Evolutionary conservation across 2,797 vertebrate genomes (phyloP).

Genomic region (Gymnoscopelus microlampas): DNA sequence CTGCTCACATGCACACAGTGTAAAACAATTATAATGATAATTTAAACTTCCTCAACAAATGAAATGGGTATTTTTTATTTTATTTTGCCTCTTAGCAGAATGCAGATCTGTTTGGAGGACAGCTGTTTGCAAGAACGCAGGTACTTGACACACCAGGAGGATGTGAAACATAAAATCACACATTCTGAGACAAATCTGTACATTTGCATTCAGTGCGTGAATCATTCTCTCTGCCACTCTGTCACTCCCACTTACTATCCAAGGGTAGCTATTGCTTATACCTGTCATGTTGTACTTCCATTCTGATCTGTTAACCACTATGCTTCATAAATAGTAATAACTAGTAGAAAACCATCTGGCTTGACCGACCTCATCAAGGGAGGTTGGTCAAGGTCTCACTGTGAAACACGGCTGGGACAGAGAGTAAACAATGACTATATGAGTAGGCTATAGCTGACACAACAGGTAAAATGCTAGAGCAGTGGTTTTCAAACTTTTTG

Average conservation of each 20-base stretch:
- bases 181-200: slow-evolving; percentile 17
- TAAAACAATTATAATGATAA: slow-evolving; percentile 46
- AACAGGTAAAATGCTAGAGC: not conserved
- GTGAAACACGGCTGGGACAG: not conserved
- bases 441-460: not conserved
- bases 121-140: slow-evolving; percentile 11
- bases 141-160: not conserved
- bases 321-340: slow-evolving; percentile 9
- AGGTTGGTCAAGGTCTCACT: not conserved
- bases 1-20: slow-evolving; percentile 48
- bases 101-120: slow-evolving; percentile 37
- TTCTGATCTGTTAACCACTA: slow-evolving; percentile 1
- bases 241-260: no score
- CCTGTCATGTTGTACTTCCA: not conserved
- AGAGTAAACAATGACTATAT: not conserved
- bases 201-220: slow-evolving; percentile 2
- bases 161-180: slow-evolving; percentile 3
- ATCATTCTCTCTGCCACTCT: not conserved
- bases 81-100: slow-evolving; percentile 29
- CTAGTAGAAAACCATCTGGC: slow-evolving; percentile 5
- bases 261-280: not conserved
- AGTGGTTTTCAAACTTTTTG: no score
- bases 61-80: slow-evolving; percentile 52
- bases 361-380: not conserved
- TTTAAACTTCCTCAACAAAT: slow-evolving; percentile 37